phyloP scores from a whole-genome alignment of 2,113 vertebrate species.

The Antennarius striatus region DNA sequence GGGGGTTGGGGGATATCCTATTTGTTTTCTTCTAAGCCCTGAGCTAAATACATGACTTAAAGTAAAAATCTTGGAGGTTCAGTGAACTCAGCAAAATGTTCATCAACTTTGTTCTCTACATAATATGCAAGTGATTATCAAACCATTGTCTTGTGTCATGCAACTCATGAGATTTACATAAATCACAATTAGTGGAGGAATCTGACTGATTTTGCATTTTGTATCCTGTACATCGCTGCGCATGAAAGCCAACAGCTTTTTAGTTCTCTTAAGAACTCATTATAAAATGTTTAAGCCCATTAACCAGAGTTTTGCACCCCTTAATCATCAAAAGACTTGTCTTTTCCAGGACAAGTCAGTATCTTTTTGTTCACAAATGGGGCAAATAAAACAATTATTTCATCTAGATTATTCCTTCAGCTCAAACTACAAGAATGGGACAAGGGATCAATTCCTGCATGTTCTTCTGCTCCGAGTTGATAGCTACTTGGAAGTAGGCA shows the following conservation, averaged over 20 bases:
- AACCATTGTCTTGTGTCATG: neutral
- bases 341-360: slow-evolving; percentile 13
- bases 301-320: slow-evolving; percentile 6
- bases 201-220: no score
- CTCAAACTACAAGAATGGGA: no score
- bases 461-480: no score
- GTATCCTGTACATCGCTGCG: no score
- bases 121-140: slow-evolving; percentile 3
- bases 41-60: neutral
- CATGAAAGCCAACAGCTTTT: neutral
- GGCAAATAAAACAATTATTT: slow-evolving; percentile 9
- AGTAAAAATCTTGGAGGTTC: neutral
- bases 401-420: neutral
- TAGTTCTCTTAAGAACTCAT: neutral
- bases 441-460: no score
- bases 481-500: no score
- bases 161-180: neutral
- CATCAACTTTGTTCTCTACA: neutral
- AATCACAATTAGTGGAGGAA: neutral
- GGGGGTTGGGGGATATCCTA: slow-evolving; percentile 2
- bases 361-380: slow-evolving; percentile 10
- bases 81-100: neutral
- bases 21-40: neutral
- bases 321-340: slow-evolving; percentile 10
- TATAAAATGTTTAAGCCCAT: neutral